Evolutionary conservation across 2,888 invertebrate genomes (phyloP).

Genomic region (Drosophila lacicola): DNA sequence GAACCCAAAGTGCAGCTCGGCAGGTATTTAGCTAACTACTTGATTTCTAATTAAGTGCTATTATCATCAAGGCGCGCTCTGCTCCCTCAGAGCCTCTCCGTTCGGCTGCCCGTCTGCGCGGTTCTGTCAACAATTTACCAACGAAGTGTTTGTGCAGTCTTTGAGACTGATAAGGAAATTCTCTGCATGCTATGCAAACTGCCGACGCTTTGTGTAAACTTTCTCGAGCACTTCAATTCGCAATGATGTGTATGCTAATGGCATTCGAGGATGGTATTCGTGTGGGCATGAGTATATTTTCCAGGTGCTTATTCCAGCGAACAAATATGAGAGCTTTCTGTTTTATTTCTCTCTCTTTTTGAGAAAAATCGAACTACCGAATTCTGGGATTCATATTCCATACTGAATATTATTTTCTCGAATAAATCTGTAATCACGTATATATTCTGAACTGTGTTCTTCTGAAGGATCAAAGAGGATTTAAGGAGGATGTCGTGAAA

Average conservation of each 20-base stretch:
- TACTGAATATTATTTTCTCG: too few species aligned
- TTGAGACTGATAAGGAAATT: conserved; percentile 33
- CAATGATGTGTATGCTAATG: conserved; percentile 21
- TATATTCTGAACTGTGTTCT: too few species aligned
- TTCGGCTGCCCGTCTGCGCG: neutral
- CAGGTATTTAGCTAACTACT: conserved; percentile 54
- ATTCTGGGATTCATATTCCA: too few species aligned
- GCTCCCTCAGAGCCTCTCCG: neutral
- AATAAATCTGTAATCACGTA: too few species aligned
- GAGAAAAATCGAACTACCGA: neutral
- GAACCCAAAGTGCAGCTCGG: neutral
- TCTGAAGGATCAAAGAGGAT: too few species aligned
- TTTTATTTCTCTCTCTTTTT: too few species aligned
- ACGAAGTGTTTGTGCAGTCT: conserved; percentile 39
- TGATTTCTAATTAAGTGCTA: conserved; percentile 67
- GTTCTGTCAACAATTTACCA: conserved; percentile 33
- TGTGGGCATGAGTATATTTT: neutral
- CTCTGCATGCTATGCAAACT: conserved; percentile 34
- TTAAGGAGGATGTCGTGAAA: too few species aligned
- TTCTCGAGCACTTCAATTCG: conserved; percentile 30
- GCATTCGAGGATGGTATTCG: neutral
- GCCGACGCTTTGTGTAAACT: conserved; percentile 32
- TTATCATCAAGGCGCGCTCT: conserved; percentile 36
- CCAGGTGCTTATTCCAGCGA: neutral
- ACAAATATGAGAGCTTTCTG: neutral